Evolutionary conservation across 2,113 vertebrate genomes (phyloP), one percentile per base, ranked within the genome.

Genomic region (Patagioenas fasciata): DNA sequence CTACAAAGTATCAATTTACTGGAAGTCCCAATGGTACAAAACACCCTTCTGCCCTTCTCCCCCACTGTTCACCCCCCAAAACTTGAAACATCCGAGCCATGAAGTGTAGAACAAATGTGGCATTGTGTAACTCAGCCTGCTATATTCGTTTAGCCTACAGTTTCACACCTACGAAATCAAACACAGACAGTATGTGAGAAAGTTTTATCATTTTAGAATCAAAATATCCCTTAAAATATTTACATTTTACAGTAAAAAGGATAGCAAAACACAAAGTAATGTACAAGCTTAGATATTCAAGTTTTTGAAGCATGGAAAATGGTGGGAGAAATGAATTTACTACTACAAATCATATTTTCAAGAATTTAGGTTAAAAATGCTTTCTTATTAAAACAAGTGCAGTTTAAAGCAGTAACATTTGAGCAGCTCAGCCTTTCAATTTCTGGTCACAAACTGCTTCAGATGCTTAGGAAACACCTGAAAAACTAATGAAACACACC

Each of bases 171-270:
- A 97, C 91, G 93, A 98, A 98, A 98, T 94, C 97, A 98, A 97
- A 98, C 98, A 98, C 98, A 98, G 97, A 95, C 94, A 96, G 95
- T 97, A 98, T 96, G 97, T 98, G 98, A 98, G 98, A 98, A 98
- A 98, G 91, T 98, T 98, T 98, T 98, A 98, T 98, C 97, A 80
- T 98, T 97, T 98, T 97, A 98, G 98, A 98, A 98, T 98, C 98
- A 98, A 98, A 98, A 98, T 98, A 98, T 98, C 97, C 98, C 98
- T 98, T 98, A 98, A 98, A 98, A 98, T 98, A 98, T 98, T 98
- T 98, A 98, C 98, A 98, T 98, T 98, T 98, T 98, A 98, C 98
- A 98, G 98, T 98, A 98, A 97, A 98, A 98, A 98, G 98, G 97
- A 98, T 98, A 98, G 98, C 95, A 98, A 98, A 98, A 98, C 98